Conservation (phyloP, 2,888 invertebrate species). For the Bellardia bayeri region DNA sequence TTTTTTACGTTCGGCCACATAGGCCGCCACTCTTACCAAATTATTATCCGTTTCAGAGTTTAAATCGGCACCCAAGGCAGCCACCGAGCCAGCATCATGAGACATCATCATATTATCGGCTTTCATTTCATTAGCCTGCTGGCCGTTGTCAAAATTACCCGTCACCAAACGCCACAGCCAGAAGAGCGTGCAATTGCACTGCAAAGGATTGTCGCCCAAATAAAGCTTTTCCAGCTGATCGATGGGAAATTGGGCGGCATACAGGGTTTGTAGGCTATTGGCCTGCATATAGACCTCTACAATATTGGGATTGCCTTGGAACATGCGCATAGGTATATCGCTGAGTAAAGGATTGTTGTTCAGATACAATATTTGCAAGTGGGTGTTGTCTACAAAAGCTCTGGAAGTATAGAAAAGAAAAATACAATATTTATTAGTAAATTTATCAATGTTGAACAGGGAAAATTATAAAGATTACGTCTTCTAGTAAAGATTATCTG, state of each 20-base stretch:
- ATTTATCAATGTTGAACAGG: no score
- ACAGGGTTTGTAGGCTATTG: conserved; percentile 90
- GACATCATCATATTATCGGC: conserved; percentile 66
- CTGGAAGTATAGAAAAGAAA: conserved; percentile 82
- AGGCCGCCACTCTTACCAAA: conserved; percentile 78
- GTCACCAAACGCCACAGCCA: conserved; percentile 92
- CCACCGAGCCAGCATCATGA: conserved; percentile 78
- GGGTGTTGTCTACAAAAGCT: conserved; percentile 93
- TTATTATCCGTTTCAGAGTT: conserved; percentile 74
- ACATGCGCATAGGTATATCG: conserved; percentile 91
- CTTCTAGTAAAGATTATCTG: no score
- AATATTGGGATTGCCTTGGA: conserved; percentile 92
- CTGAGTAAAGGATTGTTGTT: conserved; percentile 90
- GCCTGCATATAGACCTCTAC: conserved; percentile 90
- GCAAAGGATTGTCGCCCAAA: conserved; percentile 92
- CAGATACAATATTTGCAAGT: conserved; percentile 90
- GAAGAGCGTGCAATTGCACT: conserved; percentile 93
- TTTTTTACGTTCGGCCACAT: conserved; percentile 78
- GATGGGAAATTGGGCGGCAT: conserved; percentile 92
- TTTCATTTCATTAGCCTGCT: conserved; percentile 60
- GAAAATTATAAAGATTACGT: no score
- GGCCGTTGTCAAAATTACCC: conserved; percentile 81
- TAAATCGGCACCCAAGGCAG: conserved; percentile 78
- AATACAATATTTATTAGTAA: not conserved
- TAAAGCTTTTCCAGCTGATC: conserved; percentile 90